Conservation (phyloP, 2,888 invertebrate species). For the Ethmia dodecea region DNA sequence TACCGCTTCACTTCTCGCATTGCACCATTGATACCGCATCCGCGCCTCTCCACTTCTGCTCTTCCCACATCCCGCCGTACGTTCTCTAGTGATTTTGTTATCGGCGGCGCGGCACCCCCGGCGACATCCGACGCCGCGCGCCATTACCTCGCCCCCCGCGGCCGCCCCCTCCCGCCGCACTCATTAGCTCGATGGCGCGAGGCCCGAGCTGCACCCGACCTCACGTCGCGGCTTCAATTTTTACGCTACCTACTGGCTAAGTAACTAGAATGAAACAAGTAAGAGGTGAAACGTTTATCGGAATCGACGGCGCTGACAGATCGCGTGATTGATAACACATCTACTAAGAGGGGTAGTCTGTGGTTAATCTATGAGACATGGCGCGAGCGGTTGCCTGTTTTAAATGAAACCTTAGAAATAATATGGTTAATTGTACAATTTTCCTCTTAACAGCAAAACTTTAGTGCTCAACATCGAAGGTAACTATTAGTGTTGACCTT, state of each 20-base stretch:
- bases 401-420: too few relatives aligned
- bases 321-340: too few relatives aligned
- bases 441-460: too few relatives aligned
- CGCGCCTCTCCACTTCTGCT: constrained; percentile 22
- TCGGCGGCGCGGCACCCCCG: constrained; percentile 66
- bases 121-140: constrained; percentile 71
- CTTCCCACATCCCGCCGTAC: constrained; percentile 27
- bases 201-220: constrained; percentile 44
- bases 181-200: constrained; percentile 61
- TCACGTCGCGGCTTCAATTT: constrained; percentile 58
- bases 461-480: too few relatives aligned
- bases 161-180: constrained; percentile 25
- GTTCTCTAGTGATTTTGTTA: constrained; percentile 75
- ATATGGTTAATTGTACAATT: too few relatives aligned
- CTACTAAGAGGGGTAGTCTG: too few relatives aligned
- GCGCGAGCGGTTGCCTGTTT: too few relatives aligned
- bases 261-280: too few relatives aligned
- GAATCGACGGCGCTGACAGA: too few relatives aligned
- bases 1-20: background rate
- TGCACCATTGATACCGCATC: constrained; percentile 27
- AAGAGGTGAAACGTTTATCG: too few relatives aligned
- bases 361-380: too few relatives aligned
- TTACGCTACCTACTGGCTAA: constrained; percentile 30
- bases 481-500: too few relatives aligned
- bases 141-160: constrained; percentile 49